A percentile compares a stretch with the other conserved stretches of the same genome.
These are phyloP conservation scores for Axea sp. DNA, from an alignment of 2,888 invertebrate species.

Conservation along the genomic window DNA sequence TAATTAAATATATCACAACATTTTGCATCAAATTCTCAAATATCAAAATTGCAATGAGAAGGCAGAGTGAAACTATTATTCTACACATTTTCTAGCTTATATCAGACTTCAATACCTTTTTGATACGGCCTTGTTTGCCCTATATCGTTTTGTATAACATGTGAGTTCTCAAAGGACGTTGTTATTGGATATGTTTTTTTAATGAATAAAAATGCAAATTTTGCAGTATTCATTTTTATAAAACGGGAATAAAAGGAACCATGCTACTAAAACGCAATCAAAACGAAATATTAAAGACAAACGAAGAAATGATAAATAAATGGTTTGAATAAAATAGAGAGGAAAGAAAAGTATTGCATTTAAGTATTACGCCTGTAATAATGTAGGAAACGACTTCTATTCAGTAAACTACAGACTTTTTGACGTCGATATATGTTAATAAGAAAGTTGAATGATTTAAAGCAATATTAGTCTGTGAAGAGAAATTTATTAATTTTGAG, in stretches of 20 bases:
- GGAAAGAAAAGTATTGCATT: constrained; percentile 37
- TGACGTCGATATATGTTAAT: no score
- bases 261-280: constrained; percentile 35
- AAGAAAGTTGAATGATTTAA: no score
- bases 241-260: constrained; percentile 30
- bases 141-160: constrained; percentile 37
- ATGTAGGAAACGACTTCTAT: no score
- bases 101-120: constrained; percentile 40
- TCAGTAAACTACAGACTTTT: no score
- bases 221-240: constrained; percentile 44
- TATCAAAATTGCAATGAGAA: no score
- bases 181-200: constrained; percentile 40
- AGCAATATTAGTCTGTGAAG: no score
- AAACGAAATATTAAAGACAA: constrained; percentile 18
- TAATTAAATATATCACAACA: no score
- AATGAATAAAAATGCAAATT: constrained; percentile 48
- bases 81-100: constrained; percentile 42
- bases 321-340: constrained; percentile 15
- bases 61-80: constrained; percentile 25
- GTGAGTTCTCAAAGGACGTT: constrained; percentile 15
- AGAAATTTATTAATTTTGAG: no score
- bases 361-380: no score
- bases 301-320: constrained; percentile 32
- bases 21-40: no score
- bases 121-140: constrained; percentile 13